Evolutionary conservation across 2,113 vertebrate species (phyloP).

Genomic region (Dissostichus mawsoni): DNA sequence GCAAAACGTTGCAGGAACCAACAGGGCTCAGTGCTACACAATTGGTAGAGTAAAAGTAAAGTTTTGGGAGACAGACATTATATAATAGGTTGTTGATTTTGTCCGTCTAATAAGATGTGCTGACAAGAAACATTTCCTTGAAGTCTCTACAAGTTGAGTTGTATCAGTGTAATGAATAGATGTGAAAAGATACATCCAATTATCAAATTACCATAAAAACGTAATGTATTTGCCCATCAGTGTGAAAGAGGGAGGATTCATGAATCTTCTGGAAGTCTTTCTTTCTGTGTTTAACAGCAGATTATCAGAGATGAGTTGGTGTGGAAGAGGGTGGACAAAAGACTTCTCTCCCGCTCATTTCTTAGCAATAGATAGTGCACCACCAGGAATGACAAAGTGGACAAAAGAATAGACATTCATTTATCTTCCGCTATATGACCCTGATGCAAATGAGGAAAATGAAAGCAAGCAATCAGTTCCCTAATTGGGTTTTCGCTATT

Average conservation of each 20-base stretch:
- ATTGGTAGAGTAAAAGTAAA: too few species aligned
- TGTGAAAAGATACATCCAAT: conserved; percentile 2
- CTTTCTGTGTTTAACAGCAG: conserved; percentile 50
- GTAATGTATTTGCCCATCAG: neutral
- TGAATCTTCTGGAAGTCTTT: conserved; percentile 4
- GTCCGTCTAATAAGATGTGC: too few species aligned
- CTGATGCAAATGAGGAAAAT: conserved; percentile 76
- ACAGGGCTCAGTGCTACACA: too few species aligned
- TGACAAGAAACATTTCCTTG: too few species aligned
- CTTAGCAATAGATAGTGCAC: conserved; percentile 36
- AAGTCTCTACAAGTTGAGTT: too few species aligned
- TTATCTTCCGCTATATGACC: conserved; percentile 66
- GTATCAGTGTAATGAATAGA: neutral
- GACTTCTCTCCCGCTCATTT: conserved; percentile 31
- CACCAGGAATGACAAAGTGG: conserved; percentile 44
- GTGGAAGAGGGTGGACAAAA: conserved; percentile 39
- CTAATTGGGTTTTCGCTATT: conserved; percentile 75
- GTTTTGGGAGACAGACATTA: too few species aligned
- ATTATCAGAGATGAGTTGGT: conserved; percentile 46
- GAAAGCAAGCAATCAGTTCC: conserved; percentile 76
- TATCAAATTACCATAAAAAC: conserved; percentile 2
- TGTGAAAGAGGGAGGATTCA: neutral
- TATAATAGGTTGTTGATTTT: too few species aligned
- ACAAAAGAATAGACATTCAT: conserved; percentile 70
- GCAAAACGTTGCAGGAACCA: too few species aligned